Evolutionary conservation across 2,888 invertebrate genomes (phyloP).

Genomic region (Eilema depressum): DNA sequence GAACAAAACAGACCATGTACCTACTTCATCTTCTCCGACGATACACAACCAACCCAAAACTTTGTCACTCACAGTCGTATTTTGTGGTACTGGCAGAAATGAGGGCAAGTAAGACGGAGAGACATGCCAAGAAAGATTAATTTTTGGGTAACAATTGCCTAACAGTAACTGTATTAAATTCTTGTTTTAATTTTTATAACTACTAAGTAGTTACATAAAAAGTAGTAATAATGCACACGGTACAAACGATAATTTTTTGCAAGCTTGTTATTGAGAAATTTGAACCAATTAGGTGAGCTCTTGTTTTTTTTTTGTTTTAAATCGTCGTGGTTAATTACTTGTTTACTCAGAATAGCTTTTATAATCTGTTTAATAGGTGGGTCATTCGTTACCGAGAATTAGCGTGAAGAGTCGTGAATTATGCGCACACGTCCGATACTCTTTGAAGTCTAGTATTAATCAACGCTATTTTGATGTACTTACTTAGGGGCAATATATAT

Average conservation of each 20-base stretch:
- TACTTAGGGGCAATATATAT: no score
- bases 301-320: conserved; percentile 28
- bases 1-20: conserved; percentile 62
- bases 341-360: conserved; percentile 41
- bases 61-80: conserved; percentile 56
- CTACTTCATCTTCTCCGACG: conserved; percentile 44
- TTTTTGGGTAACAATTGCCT: conserved; percentile 55
- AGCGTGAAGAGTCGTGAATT: conserved; percentile 28
- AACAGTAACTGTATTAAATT: conserved; percentile 53
- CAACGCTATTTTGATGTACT: background rate
- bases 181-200: conserved; percentile 35
- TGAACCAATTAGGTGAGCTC: conserved; percentile 29
- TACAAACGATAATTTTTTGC: conserved; percentile 31
- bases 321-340: conserved; percentile 36
- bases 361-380: conserved; percentile 36
- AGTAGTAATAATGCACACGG: background rate
- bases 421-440: conserved; percentile 15
- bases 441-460: conserved; percentile 22
- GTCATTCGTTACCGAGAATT: conserved; percentile 26
- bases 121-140: conserved; percentile 51
- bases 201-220: background rate
- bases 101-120: conserved; percentile 51
- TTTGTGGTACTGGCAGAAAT: conserved; percentile 40
- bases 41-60: conserved; percentile 55
- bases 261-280: conserved; percentile 40